Conservation (phyloP, 2,113 vertebrate genomes). For the Daboia siamensis region DNA sequence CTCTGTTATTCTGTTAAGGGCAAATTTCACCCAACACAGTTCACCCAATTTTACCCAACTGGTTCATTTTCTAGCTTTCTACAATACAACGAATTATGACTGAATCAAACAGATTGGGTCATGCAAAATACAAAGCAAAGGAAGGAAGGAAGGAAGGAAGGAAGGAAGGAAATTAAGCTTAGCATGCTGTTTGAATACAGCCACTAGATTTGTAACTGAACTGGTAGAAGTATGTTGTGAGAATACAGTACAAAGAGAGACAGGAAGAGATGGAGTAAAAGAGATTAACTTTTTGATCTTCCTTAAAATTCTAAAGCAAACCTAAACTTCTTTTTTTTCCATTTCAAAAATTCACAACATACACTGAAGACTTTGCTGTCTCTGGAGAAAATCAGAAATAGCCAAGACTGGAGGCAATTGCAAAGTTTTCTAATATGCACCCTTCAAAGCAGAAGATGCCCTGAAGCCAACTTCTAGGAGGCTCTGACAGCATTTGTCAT, state of each 20-base stretch:
- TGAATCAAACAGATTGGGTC: background rate
- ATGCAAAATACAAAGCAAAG: background rate
- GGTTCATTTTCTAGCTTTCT: background rate
- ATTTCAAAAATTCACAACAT: background rate
- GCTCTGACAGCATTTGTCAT: constrained; percentile 58
- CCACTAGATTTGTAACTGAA: background rate
- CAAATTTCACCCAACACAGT: background rate
- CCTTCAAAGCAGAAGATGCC: constrained; percentile 44
- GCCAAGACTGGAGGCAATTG: constrained; percentile 44
- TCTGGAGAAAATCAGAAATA: constrained; percentile 52
- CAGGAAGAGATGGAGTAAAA: background rate
- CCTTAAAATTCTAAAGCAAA: background rate
- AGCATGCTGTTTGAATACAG: background rate
- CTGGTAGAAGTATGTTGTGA: background rate
- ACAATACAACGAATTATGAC: background rate
- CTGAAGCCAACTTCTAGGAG: constrained; percentile 52
- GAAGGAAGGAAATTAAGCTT: background rate
- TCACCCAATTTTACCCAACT: background rate
- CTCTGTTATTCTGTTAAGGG: background rate
- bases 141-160: background rate
- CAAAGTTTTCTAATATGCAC: constrained; percentile 57
- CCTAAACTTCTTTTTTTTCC: background rate
- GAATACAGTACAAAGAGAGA: background rate
- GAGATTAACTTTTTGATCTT: background rate
- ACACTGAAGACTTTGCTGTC: constrained; percentile 39